Evolutionary conservation across 2,113 vertebrate species (phyloP), one percentile per base, ranked within the genome.

Genomic region (Ardeotis arabs): DNA sequence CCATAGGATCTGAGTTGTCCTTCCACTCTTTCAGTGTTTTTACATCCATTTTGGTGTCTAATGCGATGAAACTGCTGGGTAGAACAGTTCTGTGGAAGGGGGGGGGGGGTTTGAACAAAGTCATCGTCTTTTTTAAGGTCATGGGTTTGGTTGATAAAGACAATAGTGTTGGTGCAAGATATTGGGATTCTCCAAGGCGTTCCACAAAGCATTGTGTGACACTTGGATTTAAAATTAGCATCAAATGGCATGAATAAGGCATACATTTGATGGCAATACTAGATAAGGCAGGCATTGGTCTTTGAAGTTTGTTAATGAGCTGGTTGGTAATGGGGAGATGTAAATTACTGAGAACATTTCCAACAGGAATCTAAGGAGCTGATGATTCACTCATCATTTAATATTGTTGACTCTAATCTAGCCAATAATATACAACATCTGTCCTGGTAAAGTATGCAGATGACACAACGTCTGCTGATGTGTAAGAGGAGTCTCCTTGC

Each of bases 301-400:
- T 96, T 96, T 96, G 93, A 96, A 95, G 89, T 84, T 84, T 7
- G 44, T 75, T 95, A 92, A 95, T 84, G 91, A 96, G 69, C 87
- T 79, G 89, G 60, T 64, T 88, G 75, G 50, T 85, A 81, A 75
- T 89, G 87, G 84, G 77, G 87, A 97, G 89, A 89, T 70, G 84
- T 49, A 94, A 96, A 89, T 92, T 72, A 79, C 69, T 49, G 91
- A 72, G 66, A 96, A 49, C 27, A 60, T 29, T 97, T 97, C 89
- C 91, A 97, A 66, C 93, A 96, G 94, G 81, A 92, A 94, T 77
- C 56, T 28, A 44, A 82, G 81, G 87, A 96, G 89, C 73, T 75
- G 74, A 63, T 96, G 95, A 96, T 75, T 97, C 94, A 95, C 58
- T 90, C 94, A 67, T 81, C 94, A 60, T 91, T 93, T 94, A 92